Percentiles rank a stretch among this genome's conserved stretches.
These are phyloP conservation scores for Apostichopus parvimensis DNA, from an alignment of 35 echinoderm and acorn worm genomes.

Conservation along the genomic window DNA sequence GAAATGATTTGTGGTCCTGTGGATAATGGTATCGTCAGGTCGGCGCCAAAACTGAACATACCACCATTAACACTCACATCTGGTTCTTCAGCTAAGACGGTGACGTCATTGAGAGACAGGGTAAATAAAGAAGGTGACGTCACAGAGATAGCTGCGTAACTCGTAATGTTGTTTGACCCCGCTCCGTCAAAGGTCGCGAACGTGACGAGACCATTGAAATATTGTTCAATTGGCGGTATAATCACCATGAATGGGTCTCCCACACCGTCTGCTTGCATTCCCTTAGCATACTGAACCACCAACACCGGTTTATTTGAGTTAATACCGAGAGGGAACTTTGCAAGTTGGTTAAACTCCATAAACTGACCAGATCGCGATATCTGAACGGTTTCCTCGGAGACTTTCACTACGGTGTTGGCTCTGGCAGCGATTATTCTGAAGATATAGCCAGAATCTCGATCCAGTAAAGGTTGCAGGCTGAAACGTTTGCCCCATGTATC, in stretches of 20 bases:
- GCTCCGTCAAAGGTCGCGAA: constrained; percentile 79
- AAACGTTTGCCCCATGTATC: constrained; percentile 77
- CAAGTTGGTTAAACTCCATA: constrained; percentile 79
- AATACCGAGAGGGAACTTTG: neutral
- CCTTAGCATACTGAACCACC: constrained; percentile 82
- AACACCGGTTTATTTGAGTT: no score
- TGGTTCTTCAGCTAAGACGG: constrained; percentile 44
- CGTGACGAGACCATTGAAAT: constrained; percentile 74
- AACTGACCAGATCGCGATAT: constrained; percentile 65
- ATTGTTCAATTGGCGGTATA: constrained; percentile 84
- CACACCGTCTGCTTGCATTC: constrained; percentile 64
- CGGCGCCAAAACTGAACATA: constrained; percentile 58
- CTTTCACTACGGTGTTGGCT: constrained; percentile 65
- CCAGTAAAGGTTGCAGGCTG: constrained; percentile 75
- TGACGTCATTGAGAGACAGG: constrained; percentile 59
- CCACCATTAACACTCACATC: constrained; percentile 40
- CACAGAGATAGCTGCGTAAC: constrained; percentile 64
- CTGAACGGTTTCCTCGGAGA: constrained; percentile 54
- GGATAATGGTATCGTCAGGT: constrained; percentile 56
- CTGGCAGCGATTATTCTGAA: constrained; percentile 80
- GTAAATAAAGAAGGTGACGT: constrained; percentile 69
- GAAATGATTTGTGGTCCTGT: constrained; percentile 54
- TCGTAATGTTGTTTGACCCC: constrained; percentile 31
- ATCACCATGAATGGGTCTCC: constrained; percentile 85
- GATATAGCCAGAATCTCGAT: constrained; percentile 76